Evolutionary conservation across 1,140 invertebrate genomes (phyloP), one percentile per base, ranked within the genome.

Genomic region (Penaeus chinensis): DNA sequence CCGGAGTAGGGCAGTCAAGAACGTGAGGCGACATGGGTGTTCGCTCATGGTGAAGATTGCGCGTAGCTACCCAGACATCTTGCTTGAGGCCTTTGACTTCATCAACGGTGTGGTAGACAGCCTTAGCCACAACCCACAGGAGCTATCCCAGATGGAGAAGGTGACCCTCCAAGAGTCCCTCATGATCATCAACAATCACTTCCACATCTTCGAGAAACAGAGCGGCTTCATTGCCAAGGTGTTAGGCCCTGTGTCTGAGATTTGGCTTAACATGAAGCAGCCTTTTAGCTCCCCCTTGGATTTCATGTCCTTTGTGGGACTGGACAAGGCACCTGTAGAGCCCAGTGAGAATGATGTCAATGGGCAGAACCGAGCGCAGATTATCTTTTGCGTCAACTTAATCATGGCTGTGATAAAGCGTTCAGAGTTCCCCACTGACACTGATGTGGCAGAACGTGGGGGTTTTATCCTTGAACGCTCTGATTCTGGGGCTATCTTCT

Each of bases 31-130:
- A 4, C 97, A 98, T 93, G 96, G 97, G 2, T 97, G 96, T 54
- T 96, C 96, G 22, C 92, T 97, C 3, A 95, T 98, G 92, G 96
- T 98, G 0, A 98, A 98, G 93, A 95, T 98, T 62, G 96, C 96
- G 20, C 94, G 96, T 69, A 96, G 96, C 91, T 97, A 97, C 93
- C 96, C 97, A 0, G 92, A 97, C 18, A 92, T 97, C 5, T 92
- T 97, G 62, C 92, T 98, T 91, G 96, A 97, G 10, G 95, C 96
- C n/a, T 98, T 98, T 92, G 95, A 96, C 74, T 95, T 96, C 81
- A 95, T 98, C 89, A 95, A 96, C 91, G 94, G 94, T 1, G 95
- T 96, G 87, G 95, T 96, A 16, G 94, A 94, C 82, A 94, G 94
- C 84, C 93, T 97, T 63, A 94, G 95, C 92, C 86, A 94, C 84